Evolutionary conservation across 2,797 vertebrate species (phyloP).

Genomic region (Falco columbarius): DNA sequence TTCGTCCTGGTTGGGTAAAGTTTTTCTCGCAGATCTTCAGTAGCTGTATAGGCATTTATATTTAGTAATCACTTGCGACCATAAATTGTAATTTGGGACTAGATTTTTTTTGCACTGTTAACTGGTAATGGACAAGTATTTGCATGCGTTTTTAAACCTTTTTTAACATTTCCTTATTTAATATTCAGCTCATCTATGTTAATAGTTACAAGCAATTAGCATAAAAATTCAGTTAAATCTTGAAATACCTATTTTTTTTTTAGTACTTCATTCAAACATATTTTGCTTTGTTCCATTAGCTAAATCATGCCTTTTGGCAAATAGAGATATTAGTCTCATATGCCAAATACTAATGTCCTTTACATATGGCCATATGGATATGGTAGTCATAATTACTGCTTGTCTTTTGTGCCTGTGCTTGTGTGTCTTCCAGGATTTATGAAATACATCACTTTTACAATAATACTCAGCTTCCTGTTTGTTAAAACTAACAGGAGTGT

Average conservation of each 20-base stretch:
- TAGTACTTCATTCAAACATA: background rate
- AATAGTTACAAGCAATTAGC: conserved; percentile 4
- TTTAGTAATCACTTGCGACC: background rate
- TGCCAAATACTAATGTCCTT: background rate
- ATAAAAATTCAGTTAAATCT: conserved; percentile 12
- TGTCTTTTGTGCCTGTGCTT: background rate
- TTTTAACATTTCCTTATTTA: background rate
- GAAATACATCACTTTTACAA: background rate
- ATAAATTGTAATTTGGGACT: background rate
- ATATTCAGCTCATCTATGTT: background rate
- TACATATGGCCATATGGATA: background rate
- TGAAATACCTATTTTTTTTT: background rate
- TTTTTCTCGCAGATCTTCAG: conserved; percentile 22
- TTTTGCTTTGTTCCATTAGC: background rate
- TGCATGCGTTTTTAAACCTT: background rate
- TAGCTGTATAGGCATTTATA: background rate
- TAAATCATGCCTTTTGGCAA: background rate
- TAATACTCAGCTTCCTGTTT: background rate
- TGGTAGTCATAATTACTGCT: background rate
- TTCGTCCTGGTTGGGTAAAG: background rate
- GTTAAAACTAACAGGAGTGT: background rate
- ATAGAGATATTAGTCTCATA: background rate
- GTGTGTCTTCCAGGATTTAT: background rate
- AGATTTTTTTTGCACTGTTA: background rate
- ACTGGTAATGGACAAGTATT: background rate